Conservation (phyloP, 2,113 vertebrate genomes). For the Lagopus muta region DNA sequence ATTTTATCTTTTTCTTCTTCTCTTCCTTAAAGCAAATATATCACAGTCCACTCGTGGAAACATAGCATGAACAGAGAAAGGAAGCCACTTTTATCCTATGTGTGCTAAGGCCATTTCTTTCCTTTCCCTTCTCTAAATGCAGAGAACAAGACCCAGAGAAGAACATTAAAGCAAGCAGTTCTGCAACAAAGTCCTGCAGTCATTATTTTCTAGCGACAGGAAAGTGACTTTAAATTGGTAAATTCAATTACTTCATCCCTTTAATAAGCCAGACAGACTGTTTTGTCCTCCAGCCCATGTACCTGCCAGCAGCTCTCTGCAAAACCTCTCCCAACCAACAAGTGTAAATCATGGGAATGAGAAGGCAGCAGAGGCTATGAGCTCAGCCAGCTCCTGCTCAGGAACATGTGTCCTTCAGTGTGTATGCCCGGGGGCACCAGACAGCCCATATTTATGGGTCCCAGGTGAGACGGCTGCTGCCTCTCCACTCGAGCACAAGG, state of each 20-base stretch:
- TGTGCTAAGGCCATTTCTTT: background rate
- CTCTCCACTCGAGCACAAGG: background rate
- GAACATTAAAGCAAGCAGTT: background rate
- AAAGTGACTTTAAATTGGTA: background rate
- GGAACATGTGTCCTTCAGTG: background rate
- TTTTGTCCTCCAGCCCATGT: background rate
- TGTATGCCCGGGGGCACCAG: background rate
- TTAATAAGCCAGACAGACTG: background rate
- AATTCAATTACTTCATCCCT: conserved; percentile 21
- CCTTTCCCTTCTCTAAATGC: background rate
- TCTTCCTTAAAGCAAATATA: background rate
- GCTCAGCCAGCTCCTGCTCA: background rate
- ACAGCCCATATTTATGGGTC: background rate
- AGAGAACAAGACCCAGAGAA: background rate
- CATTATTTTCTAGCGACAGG: background rate
- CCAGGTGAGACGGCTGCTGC: background rate
- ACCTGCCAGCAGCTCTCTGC: background rate
- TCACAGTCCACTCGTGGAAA: background rate
- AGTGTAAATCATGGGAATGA: background rate
- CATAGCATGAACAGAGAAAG: background rate
- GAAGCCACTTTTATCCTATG: background rate
- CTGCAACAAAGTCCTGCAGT: background rate
- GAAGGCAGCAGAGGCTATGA: background rate
- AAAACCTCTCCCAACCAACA: background rate
- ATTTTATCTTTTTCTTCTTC: rapidly evolving